phyloP scores from a whole-genome alignment of 2,888 invertebrate species.

The Elmis aenea region DNA sequence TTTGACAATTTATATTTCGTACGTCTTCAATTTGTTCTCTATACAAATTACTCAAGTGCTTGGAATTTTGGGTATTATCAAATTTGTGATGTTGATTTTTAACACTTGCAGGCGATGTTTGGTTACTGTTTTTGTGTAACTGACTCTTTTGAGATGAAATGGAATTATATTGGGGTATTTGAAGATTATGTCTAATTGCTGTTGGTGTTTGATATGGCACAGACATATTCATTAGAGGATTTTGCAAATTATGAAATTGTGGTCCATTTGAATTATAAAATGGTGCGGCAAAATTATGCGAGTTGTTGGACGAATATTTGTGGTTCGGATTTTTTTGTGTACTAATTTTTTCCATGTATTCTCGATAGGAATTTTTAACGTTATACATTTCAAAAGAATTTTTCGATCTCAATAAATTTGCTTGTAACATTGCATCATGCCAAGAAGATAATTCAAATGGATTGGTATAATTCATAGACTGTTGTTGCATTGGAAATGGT shows the following conservation, averaged over 20 bases:
- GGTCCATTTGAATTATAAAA: constrained; percentile 27
- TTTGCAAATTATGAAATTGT: constrained; percentile 12
- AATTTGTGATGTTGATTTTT: neutral
- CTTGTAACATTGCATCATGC: constrained; percentile 61
- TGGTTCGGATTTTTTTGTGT: constrained; percentile 7
- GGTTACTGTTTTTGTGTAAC: constrained; percentile 48
- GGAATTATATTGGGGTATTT: constrained; percentile 37
- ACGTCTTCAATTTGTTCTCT: too few relatives aligned
- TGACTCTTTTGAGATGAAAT: constrained; percentile 44
- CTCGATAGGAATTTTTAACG: constrained; percentile 25
- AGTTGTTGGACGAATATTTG: constrained; percentile 11
- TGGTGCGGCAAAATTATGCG: constrained; percentile 17
- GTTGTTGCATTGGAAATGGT: constrained; percentile 37
- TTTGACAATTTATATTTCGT: too few relatives aligned
- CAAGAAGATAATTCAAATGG: constrained; percentile 61
- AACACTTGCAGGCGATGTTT: neutral
- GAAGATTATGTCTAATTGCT: constrained; percentile 31
- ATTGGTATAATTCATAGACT: constrained; percentile 50
- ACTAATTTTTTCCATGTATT: constrained; percentile 21
- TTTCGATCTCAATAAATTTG: constrained; percentile 36
- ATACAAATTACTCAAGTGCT: too few relatives aligned
- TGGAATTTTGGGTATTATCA: too few relatives aligned
- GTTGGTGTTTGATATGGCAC: constrained; percentile 28
- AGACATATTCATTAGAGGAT: constrained; percentile 31
- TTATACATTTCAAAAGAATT: constrained; percentile 27